A percentile compares a stretch with the other conserved stretches of the same genome.
Conservation (phyloP, 1,140 invertebrate species). For the Pachypeltis micranthus region DNA sequence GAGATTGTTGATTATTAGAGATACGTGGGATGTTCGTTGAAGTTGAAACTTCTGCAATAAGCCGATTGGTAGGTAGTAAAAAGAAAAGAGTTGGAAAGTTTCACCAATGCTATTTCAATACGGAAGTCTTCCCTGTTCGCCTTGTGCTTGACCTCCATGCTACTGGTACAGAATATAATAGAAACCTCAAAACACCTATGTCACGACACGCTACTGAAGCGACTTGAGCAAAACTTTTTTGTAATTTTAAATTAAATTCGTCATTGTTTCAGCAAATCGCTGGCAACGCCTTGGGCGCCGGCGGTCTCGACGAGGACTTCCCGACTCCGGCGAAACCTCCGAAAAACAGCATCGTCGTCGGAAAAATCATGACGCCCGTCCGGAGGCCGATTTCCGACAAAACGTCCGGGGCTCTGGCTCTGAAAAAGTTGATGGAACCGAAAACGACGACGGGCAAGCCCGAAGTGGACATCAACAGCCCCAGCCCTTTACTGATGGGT, state of each 20-base stretch:
- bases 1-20: too few relatives aligned
- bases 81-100: too few relatives aligned
- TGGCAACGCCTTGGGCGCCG: not conserved
- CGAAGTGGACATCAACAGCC: slow-evolving; percentile 20
- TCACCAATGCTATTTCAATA: too few relatives aligned
- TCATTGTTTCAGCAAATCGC: not conserved
- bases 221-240: too few relatives aligned
- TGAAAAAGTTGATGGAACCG: not conserved
- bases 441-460: not conserved
- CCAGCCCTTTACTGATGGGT: slow-evolving; percentile 35
- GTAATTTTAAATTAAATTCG: too few relatives aligned
- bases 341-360: slow-evolving; percentile 13
- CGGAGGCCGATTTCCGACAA: not conserved
- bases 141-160: too few relatives aligned
- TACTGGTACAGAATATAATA: too few relatives aligned
- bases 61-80: too few relatives aligned
- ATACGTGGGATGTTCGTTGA: too few relatives aligned
- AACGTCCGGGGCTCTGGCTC: not conserved
- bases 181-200: too few relatives aligned
- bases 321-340: not conserved
- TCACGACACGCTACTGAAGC: not conserved
- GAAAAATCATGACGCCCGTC: slow-evolving; percentile 3
- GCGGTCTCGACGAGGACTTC: not conserved
- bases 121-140: too few relatives aligned
- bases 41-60: too few relatives aligned